phyloP scores from a whole-genome alignment of 2,888 invertebrate genomes.

The Hermaeophaga mercurialis region DNA sequence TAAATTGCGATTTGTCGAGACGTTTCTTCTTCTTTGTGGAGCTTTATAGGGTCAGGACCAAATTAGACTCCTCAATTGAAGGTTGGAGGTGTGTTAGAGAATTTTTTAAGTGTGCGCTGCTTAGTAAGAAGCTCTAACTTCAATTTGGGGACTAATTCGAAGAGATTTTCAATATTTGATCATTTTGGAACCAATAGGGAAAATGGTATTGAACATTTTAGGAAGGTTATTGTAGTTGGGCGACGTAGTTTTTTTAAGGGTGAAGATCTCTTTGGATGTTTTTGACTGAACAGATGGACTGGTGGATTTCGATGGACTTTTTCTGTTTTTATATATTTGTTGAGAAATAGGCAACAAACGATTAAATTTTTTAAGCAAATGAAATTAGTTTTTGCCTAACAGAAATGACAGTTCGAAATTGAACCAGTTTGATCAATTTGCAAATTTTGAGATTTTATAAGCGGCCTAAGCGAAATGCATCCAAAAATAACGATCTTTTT shows the following conservation, averaged over 20 bases:
- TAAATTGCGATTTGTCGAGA: conserved; percentile 5
- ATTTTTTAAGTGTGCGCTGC: conserved; percentile 1
- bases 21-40: conserved; percentile 18
- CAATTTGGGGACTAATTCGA: conserved; percentile 6
- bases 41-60: conserved; percentile 14
- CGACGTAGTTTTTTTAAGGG: no score
- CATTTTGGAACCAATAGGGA: no score
- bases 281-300: conserved; percentile 13
- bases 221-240: no score
- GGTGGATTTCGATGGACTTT: conserved; percentile 14
- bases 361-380: conserved; percentile 1
- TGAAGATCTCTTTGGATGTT: conserved; percentile 4
- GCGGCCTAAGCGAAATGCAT: conserved; percentile 23
- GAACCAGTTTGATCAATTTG: conserved; percentile 23
- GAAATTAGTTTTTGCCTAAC: conserved; percentile 29
- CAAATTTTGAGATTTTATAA: conserved; percentile 31
- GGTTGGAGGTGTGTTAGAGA: background rate
- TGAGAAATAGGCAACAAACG: no score
- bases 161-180: background rate
- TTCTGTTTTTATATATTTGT: background rate
- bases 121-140: background rate
- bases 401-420: conserved; percentile 16
- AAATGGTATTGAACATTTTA: no score
- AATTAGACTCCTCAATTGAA: conserved; percentile 4
- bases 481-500: no score